Evolutionary conservation across 1,140 invertebrate genomes (phyloP).

Genomic region (Matsumurasca onukii): DNA sequence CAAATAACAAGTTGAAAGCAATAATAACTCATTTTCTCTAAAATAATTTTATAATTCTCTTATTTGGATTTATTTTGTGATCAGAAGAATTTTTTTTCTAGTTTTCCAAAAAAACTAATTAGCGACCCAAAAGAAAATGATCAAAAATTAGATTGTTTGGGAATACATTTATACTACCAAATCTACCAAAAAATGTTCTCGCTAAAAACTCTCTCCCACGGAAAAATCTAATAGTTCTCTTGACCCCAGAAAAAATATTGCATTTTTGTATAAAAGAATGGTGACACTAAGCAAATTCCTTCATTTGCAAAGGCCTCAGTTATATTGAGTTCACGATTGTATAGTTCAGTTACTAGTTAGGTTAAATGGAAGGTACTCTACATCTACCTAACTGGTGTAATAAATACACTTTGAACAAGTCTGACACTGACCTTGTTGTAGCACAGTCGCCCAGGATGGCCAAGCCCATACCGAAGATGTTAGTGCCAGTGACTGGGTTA

Average conservation of each 20-base stretch:
- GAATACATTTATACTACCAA: too few relatives aligned
- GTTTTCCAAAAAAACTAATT: too few relatives aligned
- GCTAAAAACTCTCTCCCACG: too few relatives aligned
- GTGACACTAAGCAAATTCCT: conserved; percentile 9
- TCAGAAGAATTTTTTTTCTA: too few relatives aligned
- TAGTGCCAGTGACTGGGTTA: conserved; percentile 88
- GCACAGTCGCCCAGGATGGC: conserved; percentile 87
- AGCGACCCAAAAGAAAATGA: too few relatives aligned
- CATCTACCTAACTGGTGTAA: conserved; percentile 10
- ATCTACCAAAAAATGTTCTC: too few relatives aligned
- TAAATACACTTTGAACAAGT: conserved; percentile 3
- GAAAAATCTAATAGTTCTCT: neutral
- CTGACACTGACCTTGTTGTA: conserved; percentile 72
- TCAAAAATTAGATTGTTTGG: too few relatives aligned
- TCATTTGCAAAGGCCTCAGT: neutral
- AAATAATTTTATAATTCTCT: too few relatives aligned
- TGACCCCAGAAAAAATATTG: neutral
- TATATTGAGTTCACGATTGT: neutral
- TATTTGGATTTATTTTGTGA: too few relatives aligned
- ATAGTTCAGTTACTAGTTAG: neutral
- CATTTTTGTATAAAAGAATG: neutral
- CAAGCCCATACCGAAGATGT: conserved; percentile 88
- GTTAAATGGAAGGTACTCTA: conserved; percentile 15
- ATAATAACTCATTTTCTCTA: too few relatives aligned
- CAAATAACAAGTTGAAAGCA: too few relatives aligned